Percentiles rank a stretch among this genome's conserved stretches.
Evolutionary conservation across 92 coral and sea anemone species (phyloP).

Genomic region (Plumapathes pennacea): DNA sequence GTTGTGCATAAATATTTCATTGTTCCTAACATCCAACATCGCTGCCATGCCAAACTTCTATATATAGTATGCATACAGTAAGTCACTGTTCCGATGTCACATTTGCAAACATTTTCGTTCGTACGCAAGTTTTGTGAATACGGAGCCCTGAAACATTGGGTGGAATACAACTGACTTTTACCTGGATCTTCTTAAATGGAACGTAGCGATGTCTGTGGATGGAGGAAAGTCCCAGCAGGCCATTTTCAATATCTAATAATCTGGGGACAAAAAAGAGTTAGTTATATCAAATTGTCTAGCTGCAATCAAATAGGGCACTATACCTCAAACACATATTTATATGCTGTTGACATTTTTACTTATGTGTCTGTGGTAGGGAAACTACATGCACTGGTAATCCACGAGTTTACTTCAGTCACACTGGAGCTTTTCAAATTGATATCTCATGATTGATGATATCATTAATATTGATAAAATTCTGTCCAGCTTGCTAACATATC

Average conservation of each 20-base stretch:
- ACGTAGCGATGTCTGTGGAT: constrained; percentile 87
- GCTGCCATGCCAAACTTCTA: too few relatives aligned
- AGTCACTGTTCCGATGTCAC: too few relatives aligned
- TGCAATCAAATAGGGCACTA: not conserved
- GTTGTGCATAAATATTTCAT: too few relatives aligned
- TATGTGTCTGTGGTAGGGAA: not conserved
- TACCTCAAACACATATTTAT: not conserved
- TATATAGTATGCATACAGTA: too few relatives aligned
- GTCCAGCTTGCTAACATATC: too few relatives aligned
- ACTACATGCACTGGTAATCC: not conserved
- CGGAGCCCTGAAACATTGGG: not conserved
- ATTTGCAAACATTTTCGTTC: too few relatives aligned
- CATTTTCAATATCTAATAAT: constrained; percentile 89
- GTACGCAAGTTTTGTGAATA: too few relatives aligned
- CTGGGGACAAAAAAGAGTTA: constrained; percentile 15
- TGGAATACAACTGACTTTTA: not conserved
- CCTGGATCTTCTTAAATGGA: constrained; percentile 91
- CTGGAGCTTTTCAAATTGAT: too few relatives aligned
- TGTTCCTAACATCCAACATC: too few relatives aligned
- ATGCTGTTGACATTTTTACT: not conserved
- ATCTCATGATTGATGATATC: too few relatives aligned
- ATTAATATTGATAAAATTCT: too few relatives aligned
- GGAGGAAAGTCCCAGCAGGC: constrained; percentile 85
- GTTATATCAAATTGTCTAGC: not conserved
- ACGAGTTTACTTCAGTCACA: too few relatives aligned